phyloP scores from a whole-genome alignment of 2,888 invertebrate species.

The Drosophila meridionalis region DNA sequence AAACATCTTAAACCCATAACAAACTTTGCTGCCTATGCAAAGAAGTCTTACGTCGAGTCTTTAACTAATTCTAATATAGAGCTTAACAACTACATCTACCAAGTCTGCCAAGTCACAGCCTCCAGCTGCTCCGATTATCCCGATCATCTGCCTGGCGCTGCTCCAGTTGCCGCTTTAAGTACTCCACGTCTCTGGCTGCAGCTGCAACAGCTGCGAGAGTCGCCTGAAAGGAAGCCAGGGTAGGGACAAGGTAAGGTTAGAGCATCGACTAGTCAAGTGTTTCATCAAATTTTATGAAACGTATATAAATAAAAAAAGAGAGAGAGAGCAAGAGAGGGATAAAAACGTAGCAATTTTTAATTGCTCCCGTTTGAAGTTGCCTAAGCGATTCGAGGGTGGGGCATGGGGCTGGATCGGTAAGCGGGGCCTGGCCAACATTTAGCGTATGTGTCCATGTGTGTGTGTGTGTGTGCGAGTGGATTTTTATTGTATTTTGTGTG shows the following conservation, averaged over 20 bases:
- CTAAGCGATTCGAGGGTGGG: conserved; percentile 40
- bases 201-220: not conserved
- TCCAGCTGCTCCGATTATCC: not conserved
- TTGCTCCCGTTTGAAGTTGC: conserved; percentile 68
- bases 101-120: not conserved
- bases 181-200: not conserved
- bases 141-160: not conserved
- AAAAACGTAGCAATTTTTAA: conserved; percentile 70
- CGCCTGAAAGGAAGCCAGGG: not conserved
- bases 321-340: not conserved
- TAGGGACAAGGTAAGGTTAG: conserved; percentile 20
- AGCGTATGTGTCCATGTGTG: conserved; percentile 7
- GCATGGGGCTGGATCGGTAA: conserved; percentile 32
- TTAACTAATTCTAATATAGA: not conserved
- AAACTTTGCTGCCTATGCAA: not conserved
- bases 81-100: not conserved
- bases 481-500: conserved; percentile 69
- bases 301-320: not conserved
- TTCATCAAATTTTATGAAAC: conserved; percentile 29
- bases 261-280: conserved; percentile 37
- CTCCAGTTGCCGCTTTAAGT: not conserved
- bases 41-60: not conserved
- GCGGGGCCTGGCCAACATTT: conserved; percentile 54
- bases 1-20: not conserved
- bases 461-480: conserved; percentile 33